Percentiles rank a stretch among this genome's conserved stretches.
phyloP scores from a whole-genome alignment of 2,888 invertebrate species.

The Ceramica pisi region DNA sequence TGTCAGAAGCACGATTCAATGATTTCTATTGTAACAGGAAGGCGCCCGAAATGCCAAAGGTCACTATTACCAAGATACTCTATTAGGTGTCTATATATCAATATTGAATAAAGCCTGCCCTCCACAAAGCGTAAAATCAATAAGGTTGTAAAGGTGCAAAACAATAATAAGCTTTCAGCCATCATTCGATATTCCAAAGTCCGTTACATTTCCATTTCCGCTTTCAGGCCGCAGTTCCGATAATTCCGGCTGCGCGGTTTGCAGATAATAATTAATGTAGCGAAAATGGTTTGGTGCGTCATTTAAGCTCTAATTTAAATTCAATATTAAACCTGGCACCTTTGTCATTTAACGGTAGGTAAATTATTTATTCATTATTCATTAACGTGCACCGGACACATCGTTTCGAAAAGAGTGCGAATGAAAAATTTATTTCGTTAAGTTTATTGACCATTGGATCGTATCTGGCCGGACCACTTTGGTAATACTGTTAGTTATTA shows the following conservation, averaged over 20 bases:
- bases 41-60: slow-evolving; percentile 5
- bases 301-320: slow-evolving; percentile 48
- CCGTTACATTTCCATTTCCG: slow-evolving; percentile 53
- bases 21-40: neutral
- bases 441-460: slow-evolving; percentile 47
- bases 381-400: neutral
- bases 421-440: slow-evolving; percentile 13
- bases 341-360: slow-evolving; percentile 17
- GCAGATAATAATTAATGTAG: slow-evolving; percentile 49
- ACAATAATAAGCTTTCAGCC: slow-evolving; percentile 25
- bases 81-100: neutral
- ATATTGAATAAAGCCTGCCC: slow-evolving; percentile 11
- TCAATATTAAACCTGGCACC: slow-evolving; percentile 24
- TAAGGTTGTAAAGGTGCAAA: slow-evolving; percentile 31
- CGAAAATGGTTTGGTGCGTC: slow-evolving; percentile 19
- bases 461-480: slow-evolving; percentile 27
- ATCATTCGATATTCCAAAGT: slow-evolving; percentile 36
- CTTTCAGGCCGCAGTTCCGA: slow-evolving; percentile 51
- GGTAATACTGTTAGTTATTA: slow-evolving; percentile 47
- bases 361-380: slow-evolving; percentile 1
- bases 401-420: slow-evolving; percentile 18
- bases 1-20: neutral
- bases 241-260: slow-evolving; percentile 35
- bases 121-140: slow-evolving; percentile 27
- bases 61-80: slow-evolving; percentile 4